Evolutionary conservation across 2,888 invertebrate species (phyloP), one percentile per base, ranked within the genome.

Genomic region (Sesamia inferens): DNA sequence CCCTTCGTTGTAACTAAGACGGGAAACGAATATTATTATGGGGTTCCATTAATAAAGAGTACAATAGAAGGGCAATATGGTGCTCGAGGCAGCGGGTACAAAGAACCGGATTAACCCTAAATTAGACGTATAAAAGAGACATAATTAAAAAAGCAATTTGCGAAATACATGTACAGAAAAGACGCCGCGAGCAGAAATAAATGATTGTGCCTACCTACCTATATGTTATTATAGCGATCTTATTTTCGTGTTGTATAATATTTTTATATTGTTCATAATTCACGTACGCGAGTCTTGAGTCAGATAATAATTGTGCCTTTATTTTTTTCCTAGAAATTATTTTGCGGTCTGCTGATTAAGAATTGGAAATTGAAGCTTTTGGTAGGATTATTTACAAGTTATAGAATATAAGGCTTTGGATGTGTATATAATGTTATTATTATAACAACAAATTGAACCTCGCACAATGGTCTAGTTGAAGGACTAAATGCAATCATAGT

Each of bases 71-170:
- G 89, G 88, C 88, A 90, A 88, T 85, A 87, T 85, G 88, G 76
- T 82, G 90, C 90, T 87, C 72, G 75, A 80, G 89, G 91, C 90
- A 78, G 85, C 75, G 79, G 79, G 83, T 78, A 89, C 88, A 90
- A 87, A 88, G 85, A 85, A 83, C 85, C 80, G 88, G 89, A 89
- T 89, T 89, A 91, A 89, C 88, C 88, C 88, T 89, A 90, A 92
- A 91, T 92, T 90, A 91, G 90, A 89, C 85, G 88, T 89, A 89
- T 89, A 92, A 91, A 90, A 90, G 89, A 90, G 88, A 87, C 88
- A 90, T 93, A 93, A 94, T 94, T 94, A 94, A 94, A 93, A 93
- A 93, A 91, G 88, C 90, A 93, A 93, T 93, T 93, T 93, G 84
- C 79, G 74, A 85, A 87, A 80, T 82, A 85, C 75, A 82, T 75